Evolutionary conservation across 1,140 invertebrate genomes (phyloP), one percentile per base, ranked within the genome.

Genomic region (Arion vulgaris): DNA sequence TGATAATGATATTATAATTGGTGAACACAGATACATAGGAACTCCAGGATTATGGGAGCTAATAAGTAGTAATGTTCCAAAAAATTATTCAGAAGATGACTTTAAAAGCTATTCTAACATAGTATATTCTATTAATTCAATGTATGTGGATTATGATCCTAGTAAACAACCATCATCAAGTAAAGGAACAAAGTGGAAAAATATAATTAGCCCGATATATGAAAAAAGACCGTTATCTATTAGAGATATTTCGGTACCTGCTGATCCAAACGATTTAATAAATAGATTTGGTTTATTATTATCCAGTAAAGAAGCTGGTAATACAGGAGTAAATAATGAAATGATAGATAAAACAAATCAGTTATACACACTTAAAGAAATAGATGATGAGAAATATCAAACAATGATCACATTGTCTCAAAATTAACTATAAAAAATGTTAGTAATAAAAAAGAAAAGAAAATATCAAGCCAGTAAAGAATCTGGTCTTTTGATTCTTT

Each of bases 21-120:
- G 32, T 66, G 28, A 28, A 66, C 28, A 32, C 11, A 66, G 7
- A 66, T 66, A 66, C 17, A 66, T 4, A 66, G 62, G n/a, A 66
- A 66, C 17, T 32, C 62, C n/a, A 66, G n/a, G 62, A 66, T 66
- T 66, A 66, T 66, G 62, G 28, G 62, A 66, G 17, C 32, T 66
- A 66, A 32, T 66, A 66, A 66, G n/a, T 32, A 32, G 62, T 32
- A 66, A 66, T 7, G 28, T 32, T 66, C 62, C 62, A 32, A 28
- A 66, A 66, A 66, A 66, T 66, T 66, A 66, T 66, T 66, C 62
- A 66, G 2, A 66, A 66, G 62, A 66, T 1, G 62, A 23, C 32
- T 7, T 15, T 7, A 32, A 1, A 66, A 66, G 32, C n/a, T 66
- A 66, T 66, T 28, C 53, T 23, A 57, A 57, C 26, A 66, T 66